phyloP scores from a whole-genome alignment of 2,888 invertebrate species.

The Hyalella azteca region DNA sequence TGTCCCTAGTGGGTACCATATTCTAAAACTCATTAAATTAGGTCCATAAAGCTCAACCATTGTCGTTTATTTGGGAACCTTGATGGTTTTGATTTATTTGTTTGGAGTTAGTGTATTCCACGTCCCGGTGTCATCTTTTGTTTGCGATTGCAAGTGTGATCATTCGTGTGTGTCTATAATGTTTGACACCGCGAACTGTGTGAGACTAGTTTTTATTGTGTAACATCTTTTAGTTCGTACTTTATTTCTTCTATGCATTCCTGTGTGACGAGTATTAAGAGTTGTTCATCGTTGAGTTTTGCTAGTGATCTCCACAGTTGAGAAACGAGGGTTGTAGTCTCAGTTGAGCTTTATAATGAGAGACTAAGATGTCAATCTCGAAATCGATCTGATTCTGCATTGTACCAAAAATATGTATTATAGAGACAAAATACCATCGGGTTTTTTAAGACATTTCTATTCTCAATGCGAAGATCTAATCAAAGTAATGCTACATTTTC shows the following conservation, averaged over 20 bases:
- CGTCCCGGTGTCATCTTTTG: neutral
- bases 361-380: neutral
- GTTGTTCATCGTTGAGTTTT: neutral
- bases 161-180: neutral
- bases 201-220: neutral
- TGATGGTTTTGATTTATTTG: neutral
- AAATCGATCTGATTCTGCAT: neutral
- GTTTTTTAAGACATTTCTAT: neutral
- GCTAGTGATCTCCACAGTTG: neutral
- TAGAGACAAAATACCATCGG: neutral
- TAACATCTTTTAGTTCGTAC: neutral
- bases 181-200: neutral
- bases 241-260: conserved; percentile 9
- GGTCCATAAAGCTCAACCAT: neutral
- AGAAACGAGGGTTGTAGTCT: no score
- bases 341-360: no score
- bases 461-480: neutral
- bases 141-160: neutral
- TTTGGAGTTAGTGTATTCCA: neutral
- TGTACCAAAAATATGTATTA: neutral
- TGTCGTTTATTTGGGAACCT: neutral
- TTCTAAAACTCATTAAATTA: neutral
- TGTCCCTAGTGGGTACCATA: neutral
- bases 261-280: neutral
- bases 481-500: neutral